Base-by-base conservation (phyloP, 2,113 vertebrate species). In the Girardinichthys multiradiatus region DNA sequence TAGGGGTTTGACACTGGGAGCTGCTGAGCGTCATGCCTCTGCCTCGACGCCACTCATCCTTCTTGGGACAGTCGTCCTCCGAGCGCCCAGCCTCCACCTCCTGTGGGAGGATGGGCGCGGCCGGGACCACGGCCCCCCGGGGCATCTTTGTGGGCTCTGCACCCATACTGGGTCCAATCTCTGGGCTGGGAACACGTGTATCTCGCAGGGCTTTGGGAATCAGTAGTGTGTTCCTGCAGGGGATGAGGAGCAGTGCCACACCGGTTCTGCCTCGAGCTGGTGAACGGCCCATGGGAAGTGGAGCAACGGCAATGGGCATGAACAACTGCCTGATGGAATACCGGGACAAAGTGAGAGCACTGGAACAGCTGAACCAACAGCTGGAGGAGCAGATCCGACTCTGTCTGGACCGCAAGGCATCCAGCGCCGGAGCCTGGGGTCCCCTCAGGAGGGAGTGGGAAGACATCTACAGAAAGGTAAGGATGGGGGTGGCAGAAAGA, bases 141-240 rank as follows among this genome's bases (percentile, higher is more conserved):
- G 95, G 95, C 0, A 95, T 96, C 74, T 96, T 95, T 0, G 94
- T 97, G 78, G 95, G 96, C 63, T 86, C 86, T 0, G 87, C 82
- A 0, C 92, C 95, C 45, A 86, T 88, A 0, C 24, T 21, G 7
- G 92, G 91, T 0, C 82, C 81, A 3, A 8, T 91, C 29, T 93
- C 95, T 69, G 90, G 93, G 37, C 86, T 96, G 82, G 96, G 96
- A 57, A 94, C 96, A 1, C 94, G 95, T 0, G 95, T 98, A 80
- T 97, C 96, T 72, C 95, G 96, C 69, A 91, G 97, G 21, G 97
- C 96, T 45, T 91, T 99, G 86, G 96, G 97, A 70, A 96, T 99
- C 89, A 99, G 96, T 93, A 98, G 96, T 15, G 94, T 99, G 74
- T 98, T 98, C 91, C 89, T 99, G 45, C 97, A 97, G 83, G 95